Evolutionary conservation across 1,140 invertebrate species (phyloP), one percentile per base, ranked within the genome.

Genomic region (Trinorchestia longiramus): DNA sequence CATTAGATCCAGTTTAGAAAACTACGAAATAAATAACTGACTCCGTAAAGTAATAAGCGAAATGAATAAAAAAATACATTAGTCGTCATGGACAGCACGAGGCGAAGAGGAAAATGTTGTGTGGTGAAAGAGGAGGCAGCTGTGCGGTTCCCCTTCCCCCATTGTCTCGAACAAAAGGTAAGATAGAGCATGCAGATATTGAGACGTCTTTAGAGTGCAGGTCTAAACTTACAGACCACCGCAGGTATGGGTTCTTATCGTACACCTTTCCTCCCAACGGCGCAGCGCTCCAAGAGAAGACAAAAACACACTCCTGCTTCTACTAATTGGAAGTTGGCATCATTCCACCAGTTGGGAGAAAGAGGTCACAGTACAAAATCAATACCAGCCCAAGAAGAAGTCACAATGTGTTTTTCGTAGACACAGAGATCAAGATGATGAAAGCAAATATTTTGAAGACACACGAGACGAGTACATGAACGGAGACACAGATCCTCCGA

Each of bases 191-290:
- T 42, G 41, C 11, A 90, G 88, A 90, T 90, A 90, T 90, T 42
- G 41, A 43, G 43, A 15, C 41, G n/a, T 90, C 88, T 42, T 11
- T 15, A 43, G 88, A 41, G 41, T 90, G n/a, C 88, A 90, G 88
- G 43, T 42, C 88, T 90, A 41, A 90, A 90, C 88, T 90, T 41
- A 90, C 88, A 90, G 88, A 42, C 88, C 88, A 90, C 88, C 88
- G 28, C 88, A 11, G 88, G 41, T 42, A 17, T 42, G 28, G 88
- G 15, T 77, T 77, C 62, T 77, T 77, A 77, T 77, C 62, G 62
- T 3, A 15, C 15, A 77, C 11, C 62, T 77, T 77, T 77, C 62
- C 28, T 11, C 62, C 62, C 62, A 77, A 77, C 62, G 15, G 36
- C 62, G 62, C 62, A 77, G 62, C 62, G 62, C 62, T 77, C 28